phyloP scores from a whole-genome alignment of 2,113 vertebrate genomes.

The Anhinga rufa region DNA sequence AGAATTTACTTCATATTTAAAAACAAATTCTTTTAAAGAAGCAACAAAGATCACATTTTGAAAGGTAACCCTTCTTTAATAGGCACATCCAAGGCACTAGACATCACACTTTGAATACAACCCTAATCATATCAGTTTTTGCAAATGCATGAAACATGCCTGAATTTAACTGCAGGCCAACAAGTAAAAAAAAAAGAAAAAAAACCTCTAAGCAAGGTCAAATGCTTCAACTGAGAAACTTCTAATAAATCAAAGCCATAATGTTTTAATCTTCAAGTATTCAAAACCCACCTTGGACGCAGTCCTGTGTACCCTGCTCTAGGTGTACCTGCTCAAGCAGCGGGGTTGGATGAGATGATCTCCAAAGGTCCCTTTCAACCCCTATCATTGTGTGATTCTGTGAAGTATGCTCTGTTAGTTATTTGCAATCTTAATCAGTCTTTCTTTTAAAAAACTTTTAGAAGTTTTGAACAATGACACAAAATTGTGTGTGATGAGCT shows the following conservation, averaged over 20 bases:
- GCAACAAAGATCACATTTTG: background rate
- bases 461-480: slow-evolving; percentile 20
- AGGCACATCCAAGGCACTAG: background rate
- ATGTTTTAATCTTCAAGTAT: background rate
- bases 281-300: too few species aligned
- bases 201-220: background rate
- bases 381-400: too few species aligned
- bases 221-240: background rate
- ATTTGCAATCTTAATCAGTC: slow-evolving; percentile 5
- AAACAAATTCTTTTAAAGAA: background rate
- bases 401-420: background rate
- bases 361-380: too few species aligned
- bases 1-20: background rate
- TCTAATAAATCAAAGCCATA: background rate
- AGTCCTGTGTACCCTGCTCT: too few species aligned
- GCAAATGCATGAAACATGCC: background rate
- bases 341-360: too few species aligned
- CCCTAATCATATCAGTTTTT: background rate
- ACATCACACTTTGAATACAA: background rate
- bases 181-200: background rate
- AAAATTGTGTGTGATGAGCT: background rate
- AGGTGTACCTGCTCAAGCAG: too few species aligned
- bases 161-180: background rate
- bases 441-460: slow-evolving; percentile 2
- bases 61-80: background rate